phyloP scores from a whole-genome alignment of 2,888 invertebrate genomes.

The Subacronicta megacephala region DNA sequence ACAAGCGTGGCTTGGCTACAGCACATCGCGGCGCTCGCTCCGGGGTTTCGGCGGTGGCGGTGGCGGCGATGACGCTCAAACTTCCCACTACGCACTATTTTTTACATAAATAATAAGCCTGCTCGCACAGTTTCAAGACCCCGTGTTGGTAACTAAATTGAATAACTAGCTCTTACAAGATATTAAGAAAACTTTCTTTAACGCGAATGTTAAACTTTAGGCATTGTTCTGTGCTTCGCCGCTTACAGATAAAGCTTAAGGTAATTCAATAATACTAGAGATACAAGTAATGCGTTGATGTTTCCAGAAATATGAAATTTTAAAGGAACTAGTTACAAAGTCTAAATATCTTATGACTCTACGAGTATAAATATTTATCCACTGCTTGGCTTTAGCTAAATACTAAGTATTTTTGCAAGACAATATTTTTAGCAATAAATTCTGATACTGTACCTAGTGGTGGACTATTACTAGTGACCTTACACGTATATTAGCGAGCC shows the following conservation, averaged over 20 bases:
- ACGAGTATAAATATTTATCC: no score
- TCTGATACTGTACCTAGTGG: no score
- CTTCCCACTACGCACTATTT: slow-evolving; percentile 9
- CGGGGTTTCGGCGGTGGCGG: no score
- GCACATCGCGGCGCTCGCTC: neutral
- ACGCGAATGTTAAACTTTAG: slow-evolving; percentile 11
- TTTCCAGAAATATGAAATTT: slow-evolving; percentile 11
- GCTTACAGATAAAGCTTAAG: slow-evolving; percentile 22
- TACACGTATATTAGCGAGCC: no score
- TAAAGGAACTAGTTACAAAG: no score
- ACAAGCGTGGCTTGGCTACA: neutral
- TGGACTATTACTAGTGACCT: no score
- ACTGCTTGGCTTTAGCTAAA: no score
- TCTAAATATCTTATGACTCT: no score
- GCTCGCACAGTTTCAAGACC: slow-evolving; percentile 18
- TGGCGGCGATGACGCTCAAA: neutral
- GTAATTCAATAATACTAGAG: slow-evolving; percentile 38
- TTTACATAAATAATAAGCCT: slow-evolving; percentile 36
- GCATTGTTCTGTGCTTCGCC: slow-evolving; percentile 17
- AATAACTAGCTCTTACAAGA: slow-evolving; percentile 25
- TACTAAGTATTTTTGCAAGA: no score
- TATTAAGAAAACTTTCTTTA: slow-evolving; percentile 22
- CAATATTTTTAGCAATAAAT: no score
- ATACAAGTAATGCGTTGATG: slow-evolving; percentile 42
- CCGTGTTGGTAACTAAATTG: slow-evolving; percentile 25